Percentiles rank a stretch among this genome's conserved stretches.
Evolutionary conservation across 2,797 vertebrate species (phyloP).

Genomic region (Anas flavirostris): DNA sequence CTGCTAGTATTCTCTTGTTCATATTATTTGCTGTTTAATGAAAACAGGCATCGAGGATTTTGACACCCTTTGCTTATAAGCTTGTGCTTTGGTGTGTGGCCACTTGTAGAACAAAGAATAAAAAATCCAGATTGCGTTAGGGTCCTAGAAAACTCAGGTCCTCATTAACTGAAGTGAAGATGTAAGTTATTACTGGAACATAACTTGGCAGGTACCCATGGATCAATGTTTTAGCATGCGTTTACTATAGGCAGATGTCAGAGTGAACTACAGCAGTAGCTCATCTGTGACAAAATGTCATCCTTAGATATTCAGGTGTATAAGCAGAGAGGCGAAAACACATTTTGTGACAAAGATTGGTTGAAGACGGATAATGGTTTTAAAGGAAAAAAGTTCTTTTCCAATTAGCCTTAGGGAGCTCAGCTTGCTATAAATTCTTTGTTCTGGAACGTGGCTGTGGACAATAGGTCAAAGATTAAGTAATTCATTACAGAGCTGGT

Average conservation of each 20-base stretch:
- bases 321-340: constrained; percentile 56
- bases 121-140: neutral
- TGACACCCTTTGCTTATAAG: neutral
- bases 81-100: neutral
- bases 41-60: neutral
- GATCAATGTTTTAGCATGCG: neutral
- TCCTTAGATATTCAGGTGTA: constrained; percentile 40
- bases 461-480: constrained; percentile 65
- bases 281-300: constrained; percentile 62
- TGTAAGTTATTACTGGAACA: neutral
- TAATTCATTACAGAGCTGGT: constrained; percentile 22
- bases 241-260: constrained; percentile 28
- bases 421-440: constrained; percentile 62
- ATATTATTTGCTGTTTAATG: neutral
- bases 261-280: constrained; percentile 36
- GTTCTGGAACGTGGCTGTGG: constrained; percentile 59
- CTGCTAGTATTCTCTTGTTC: neutral
- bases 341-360: constrained; percentile 42
- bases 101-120: neutral
- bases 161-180: neutral
- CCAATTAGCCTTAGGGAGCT: constrained; percentile 71
- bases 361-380: constrained; percentile 30
- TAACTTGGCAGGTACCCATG: constrained; percentile 2
- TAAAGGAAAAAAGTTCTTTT: constrained; percentile 18
- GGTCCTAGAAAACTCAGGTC: neutral